phyloP scores from a whole-genome alignment of 2,888 invertebrate genomes.

The Pyrocoelia pectoralis region DNA sequence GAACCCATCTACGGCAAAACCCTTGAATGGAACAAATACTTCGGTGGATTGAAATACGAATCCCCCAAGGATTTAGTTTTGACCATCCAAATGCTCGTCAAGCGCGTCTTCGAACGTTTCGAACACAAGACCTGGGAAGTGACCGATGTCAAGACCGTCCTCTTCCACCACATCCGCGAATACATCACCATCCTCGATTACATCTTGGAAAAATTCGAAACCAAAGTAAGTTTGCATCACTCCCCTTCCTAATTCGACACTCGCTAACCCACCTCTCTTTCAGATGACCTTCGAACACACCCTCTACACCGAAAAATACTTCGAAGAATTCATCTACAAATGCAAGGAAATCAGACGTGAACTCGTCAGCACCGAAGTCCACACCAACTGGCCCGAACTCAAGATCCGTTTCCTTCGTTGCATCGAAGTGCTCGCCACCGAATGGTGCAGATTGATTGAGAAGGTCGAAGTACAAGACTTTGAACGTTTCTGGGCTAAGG shows the following conservation, averaged over 20 bases:
- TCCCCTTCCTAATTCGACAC: background rate
- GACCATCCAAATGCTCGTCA: slow-evolving; percentile 1
- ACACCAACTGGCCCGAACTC: background rate
- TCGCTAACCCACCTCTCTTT: background rate
- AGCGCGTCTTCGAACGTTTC: background rate
- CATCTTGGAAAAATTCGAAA: slow-evolving; percentile 8
- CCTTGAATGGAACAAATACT: background rate
- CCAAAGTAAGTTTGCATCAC: background rate
- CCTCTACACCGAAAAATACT: background rate
- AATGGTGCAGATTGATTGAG: background rate
- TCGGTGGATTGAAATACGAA: background rate
- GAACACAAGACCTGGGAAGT: slow-evolving; percentile 1
- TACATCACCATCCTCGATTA: background rate
- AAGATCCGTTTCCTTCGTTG: background rate
- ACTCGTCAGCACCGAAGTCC: slow-evolving; percentile 2
- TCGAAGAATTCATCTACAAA: slow-evolving; percentile 8
- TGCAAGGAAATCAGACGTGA: slow-evolving; percentile 1
- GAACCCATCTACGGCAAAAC: background rate
- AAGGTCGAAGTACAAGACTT: background rate
- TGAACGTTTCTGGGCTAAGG: background rate
- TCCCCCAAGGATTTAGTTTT: background rate
- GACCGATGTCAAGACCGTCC: background rate
- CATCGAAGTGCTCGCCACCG: background rate
- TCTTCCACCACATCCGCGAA: slow-evolving; percentile 1
- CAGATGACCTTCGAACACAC: background rate